Evolutionary conservation across 2,888 invertebrate genomes (phyloP).

Genomic region (Megamerina dolium): DNA sequence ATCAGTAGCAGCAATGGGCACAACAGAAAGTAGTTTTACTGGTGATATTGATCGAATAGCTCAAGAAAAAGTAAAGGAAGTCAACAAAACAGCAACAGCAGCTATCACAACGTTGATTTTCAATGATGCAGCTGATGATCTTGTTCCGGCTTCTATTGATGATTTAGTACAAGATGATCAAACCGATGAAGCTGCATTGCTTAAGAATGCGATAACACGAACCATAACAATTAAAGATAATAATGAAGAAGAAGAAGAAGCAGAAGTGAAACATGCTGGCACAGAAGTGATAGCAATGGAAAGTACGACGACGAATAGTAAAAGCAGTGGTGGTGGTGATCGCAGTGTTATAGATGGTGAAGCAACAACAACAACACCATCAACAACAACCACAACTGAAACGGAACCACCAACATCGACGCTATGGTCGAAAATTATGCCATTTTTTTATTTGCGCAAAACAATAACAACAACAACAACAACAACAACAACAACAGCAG

Average conservation of each 20-base stretch:
- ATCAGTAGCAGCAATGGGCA: constrained; percentile 8
- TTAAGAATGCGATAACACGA: too few species aligned
- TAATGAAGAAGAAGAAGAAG: too few species aligned
- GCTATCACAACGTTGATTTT: not conserved
- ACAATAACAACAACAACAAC: not conserved
- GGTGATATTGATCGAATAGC: not conserved
- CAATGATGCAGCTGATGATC: not conserved
- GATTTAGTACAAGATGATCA: not conserved
- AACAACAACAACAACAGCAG: constrained; percentile 13
- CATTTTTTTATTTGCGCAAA: constrained; percentile 18
- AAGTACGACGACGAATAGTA: too few species aligned
- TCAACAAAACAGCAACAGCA: not conserved
- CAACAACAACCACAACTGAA: constrained; percentile 8
- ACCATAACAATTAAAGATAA: too few species aligned
- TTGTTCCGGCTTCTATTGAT: not conserved
- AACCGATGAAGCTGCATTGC: too few species aligned
- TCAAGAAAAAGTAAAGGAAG: not conserved
- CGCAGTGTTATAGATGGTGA: too few species aligned
- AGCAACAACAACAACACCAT: constrained; percentile 15
- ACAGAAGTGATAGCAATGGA: too few species aligned
- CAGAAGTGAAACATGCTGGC: too few species aligned
- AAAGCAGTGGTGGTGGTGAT: too few species aligned
- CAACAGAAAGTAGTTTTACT: not conserved
- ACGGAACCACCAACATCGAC: constrained; percentile 8
- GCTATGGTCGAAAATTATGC: constrained; percentile 34